A percentile compares a stretch with the other conserved stretches of the same genome.
Evolutionary conservation across 2,888 invertebrate genomes (phyloP).

Genomic region (Ennomos quercinarius): DNA sequence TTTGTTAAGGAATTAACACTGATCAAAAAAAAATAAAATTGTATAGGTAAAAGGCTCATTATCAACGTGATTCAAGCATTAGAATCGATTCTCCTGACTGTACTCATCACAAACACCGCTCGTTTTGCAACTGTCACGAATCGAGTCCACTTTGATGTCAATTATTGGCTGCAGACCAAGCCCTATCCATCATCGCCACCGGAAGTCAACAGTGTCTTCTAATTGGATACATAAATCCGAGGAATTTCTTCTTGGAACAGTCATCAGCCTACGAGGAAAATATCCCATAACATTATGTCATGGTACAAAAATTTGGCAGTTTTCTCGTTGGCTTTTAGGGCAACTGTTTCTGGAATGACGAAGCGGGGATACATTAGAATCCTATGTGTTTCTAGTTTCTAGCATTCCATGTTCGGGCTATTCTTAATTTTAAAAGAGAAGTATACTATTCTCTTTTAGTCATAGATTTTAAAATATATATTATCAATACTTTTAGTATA

Average conservation of each 20-base stretch:
- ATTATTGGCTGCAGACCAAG: slow-evolving; percentile 38
- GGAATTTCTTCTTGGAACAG: slow-evolving; percentile 28
- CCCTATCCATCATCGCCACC: slow-evolving; percentile 29
- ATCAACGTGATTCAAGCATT: no score
- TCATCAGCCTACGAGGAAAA: slow-evolving; percentile 34
- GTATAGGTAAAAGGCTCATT: no score
- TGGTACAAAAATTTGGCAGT: slow-evolving; percentile 23
- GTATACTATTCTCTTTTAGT: no score
- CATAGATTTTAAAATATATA: no score
- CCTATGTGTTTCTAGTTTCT: not conserved
- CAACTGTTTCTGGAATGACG: slow-evolving; percentile 13
- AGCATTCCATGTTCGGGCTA: no score
- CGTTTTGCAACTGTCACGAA: slow-evolving; percentile 15
- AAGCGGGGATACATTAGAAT: not conserved
- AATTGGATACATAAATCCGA: slow-evolving; percentile 34
- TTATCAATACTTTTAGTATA: no score
- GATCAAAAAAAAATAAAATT: no score
- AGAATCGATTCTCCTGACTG: slow-evolving; percentile 4
- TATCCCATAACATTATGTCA: slow-evolving; percentile 30
- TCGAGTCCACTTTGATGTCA: slow-evolving; percentile 25
- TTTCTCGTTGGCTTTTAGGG: not conserved
- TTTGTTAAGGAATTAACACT: no score
- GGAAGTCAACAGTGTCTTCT: slow-evolving; percentile 33
- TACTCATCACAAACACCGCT: slow-evolving; percentile 12
- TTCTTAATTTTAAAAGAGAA: no score